Evolutionary conservation across 2,113 vertebrate genomes (phyloP).

Genomic region (Eptesicus fuscus): DNA sequence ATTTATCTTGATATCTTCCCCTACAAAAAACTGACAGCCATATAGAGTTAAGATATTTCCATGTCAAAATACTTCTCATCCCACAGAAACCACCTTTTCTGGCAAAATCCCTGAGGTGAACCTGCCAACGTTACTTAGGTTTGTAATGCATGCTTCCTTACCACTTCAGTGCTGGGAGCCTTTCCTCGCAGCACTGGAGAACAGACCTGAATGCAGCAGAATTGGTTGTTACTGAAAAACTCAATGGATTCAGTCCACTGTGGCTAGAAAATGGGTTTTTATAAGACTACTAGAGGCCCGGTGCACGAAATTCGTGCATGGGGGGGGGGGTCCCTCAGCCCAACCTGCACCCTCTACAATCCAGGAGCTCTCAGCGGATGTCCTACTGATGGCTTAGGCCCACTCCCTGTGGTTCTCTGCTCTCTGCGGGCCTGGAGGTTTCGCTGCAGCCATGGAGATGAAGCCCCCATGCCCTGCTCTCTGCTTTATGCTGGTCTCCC

Average conservation of each 20-base stretch:
- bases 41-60: constrained; percentile 54
- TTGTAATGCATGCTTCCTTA: neutral
- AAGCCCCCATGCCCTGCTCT: no score
- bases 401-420: no score
- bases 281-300: no score
- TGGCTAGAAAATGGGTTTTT: neutral
- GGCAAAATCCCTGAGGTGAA: constrained; percentile 18
- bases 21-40: constrained; percentile 46
- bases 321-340: no score
- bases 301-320: no score
- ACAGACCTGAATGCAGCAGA: neutral
- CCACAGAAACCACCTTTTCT: constrained; percentile 11
- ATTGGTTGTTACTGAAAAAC: neutral
- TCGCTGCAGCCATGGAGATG: no score
- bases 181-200: neutral
- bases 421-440: no score
- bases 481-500: no score
- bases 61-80: constrained; percentile 56
- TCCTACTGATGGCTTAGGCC: no score
- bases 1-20: constrained; percentile 50
- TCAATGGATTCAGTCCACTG: neutral
- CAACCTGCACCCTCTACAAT: no score
- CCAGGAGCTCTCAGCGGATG: no score
- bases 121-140: constrained; percentile 21
- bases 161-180: neutral